Percentiles rank a stretch among this genome's conserved stretches.
Evolutionary conservation across 2,113 vertebrate species (phyloP).

Genomic region (Carettochelys insculpta): DNA sequence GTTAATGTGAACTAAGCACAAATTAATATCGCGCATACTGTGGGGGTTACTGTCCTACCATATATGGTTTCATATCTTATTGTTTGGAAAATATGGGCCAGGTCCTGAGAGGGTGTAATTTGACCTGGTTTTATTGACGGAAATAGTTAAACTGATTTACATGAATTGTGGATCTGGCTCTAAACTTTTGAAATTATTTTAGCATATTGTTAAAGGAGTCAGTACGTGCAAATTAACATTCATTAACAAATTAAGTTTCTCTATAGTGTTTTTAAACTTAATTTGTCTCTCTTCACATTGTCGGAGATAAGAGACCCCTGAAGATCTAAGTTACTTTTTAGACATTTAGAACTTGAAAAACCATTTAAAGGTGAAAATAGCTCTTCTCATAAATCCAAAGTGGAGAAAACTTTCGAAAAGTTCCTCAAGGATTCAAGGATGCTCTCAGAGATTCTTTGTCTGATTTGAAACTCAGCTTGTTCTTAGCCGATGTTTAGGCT

Average conservation of each 20-base stretch:
- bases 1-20: no score
- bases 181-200: background rate
- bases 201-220: constrained; percentile 17
- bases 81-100: constrained; percentile 46
- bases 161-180: background rate
- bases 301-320: constrained; percentile 28
- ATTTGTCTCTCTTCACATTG: background rate
- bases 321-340: constrained; percentile 38
- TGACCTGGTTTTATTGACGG: background rate
- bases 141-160: constrained; percentile 2
- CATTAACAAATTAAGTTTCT: background rate
- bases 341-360: background rate
- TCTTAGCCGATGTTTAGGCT: constrained; percentile 8
- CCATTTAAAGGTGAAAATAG: constrained; percentile 18
- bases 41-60: no score
- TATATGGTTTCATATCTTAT: constrained; percentile 47
- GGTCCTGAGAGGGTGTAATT: background rate
- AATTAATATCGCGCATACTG: no score
- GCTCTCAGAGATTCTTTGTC: background rate
- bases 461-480: background rate
- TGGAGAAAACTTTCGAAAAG: background rate
- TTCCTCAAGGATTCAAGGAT: background rate
- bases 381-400: background rate
- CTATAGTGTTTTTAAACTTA: background rate
- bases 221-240: constrained; percentile 24